phyloP scores from a whole-genome alignment of 30 jellyfish, hydroid and myxozoan species.

The Mastigias papua region DNA sequence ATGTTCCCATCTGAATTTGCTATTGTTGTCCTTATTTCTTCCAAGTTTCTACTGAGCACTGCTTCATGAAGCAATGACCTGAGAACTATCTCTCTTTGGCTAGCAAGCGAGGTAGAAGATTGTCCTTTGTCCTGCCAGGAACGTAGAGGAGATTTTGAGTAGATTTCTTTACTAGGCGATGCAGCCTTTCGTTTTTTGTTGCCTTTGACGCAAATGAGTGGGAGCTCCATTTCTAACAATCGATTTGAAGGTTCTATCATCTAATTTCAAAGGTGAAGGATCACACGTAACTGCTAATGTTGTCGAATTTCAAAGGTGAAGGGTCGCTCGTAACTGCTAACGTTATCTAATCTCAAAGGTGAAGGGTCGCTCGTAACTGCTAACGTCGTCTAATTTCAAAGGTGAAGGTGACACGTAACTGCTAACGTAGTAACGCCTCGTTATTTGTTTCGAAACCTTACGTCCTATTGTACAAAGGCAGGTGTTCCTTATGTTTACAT shows the following conservation, averaged over 20 bases:
- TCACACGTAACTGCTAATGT: no score
- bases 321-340: no score
- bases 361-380: no score
- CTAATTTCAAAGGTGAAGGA: not conserved
- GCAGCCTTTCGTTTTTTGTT: not conserved
- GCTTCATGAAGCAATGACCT: slow-evolving; percentile 57
- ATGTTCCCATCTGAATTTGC: slow-evolving; percentile 1
- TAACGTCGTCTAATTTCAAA: no score
- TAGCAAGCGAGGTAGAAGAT: slow-evolving; percentile 23
- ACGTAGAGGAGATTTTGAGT: not conserved
- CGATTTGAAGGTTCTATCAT: not conserved
- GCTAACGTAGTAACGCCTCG: not conserved
- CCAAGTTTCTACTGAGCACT: slow-evolving; percentile 13
- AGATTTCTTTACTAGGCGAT: not conserved
- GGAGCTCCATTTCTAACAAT: slow-evolving; percentile 18
- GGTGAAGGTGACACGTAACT: no score
- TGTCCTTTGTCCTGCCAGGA: slow-evolving; percentile 36
- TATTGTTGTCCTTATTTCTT: slow-evolving; percentile 12
- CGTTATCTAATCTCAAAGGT: no score
- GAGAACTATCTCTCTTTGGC: slow-evolving; percentile 8
- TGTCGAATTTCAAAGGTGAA: no score
- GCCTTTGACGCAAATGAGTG: not conserved
- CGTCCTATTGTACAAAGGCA: not conserved
- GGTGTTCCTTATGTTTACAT: not conserved
- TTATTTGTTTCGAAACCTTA: not conserved